Conservation (phyloP, 2,888 invertebrate genomes). For the Harpalus rufipes region DNA sequence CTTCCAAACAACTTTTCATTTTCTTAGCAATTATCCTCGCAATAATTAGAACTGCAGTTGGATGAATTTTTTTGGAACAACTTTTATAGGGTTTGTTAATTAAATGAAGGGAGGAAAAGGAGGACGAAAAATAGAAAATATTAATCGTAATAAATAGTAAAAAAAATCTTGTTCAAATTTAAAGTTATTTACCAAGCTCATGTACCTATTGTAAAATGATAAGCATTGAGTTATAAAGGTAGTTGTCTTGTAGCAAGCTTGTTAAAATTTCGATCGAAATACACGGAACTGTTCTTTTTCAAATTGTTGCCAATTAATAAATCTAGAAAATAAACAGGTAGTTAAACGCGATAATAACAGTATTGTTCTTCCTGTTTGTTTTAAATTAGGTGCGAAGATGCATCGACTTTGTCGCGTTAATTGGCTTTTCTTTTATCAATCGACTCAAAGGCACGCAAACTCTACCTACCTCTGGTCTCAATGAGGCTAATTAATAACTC, state of each 20-base stretch:
- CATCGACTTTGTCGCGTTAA: conserved; percentile 58
- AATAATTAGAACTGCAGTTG: conserved; percentile 61
- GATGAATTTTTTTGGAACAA: conserved; percentile 50
- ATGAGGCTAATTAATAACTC: conserved; percentile 48
- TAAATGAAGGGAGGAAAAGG: conserved; percentile 57
- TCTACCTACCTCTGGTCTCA: not conserved
- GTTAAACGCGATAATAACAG: conserved; percentile 49
- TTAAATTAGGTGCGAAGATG: conserved; percentile 56
- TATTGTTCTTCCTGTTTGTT: conserved; percentile 45
- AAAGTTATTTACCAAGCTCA: no score
- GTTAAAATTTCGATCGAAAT: not conserved
- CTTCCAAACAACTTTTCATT: conserved; percentile 62
- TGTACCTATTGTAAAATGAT: not conserved
- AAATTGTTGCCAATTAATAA: conserved; percentile 47
- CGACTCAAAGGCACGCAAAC: conserved; percentile 10
- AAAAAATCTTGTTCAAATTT: no score
- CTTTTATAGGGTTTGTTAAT: conserved; percentile 62
- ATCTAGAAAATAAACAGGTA: conserved; percentile 39
- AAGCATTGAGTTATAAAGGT: not conserved
- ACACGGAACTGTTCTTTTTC: not conserved
- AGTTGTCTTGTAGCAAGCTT: not conserved
- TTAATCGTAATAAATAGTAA: no score
- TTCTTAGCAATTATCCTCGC: conserved; percentile 64
- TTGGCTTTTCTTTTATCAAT: conserved; percentile 42
- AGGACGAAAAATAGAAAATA: not conserved